Evolutionary conservation across 2,113 vertebrate species (phyloP).

Genomic region (Trogon melanurus): DNA sequence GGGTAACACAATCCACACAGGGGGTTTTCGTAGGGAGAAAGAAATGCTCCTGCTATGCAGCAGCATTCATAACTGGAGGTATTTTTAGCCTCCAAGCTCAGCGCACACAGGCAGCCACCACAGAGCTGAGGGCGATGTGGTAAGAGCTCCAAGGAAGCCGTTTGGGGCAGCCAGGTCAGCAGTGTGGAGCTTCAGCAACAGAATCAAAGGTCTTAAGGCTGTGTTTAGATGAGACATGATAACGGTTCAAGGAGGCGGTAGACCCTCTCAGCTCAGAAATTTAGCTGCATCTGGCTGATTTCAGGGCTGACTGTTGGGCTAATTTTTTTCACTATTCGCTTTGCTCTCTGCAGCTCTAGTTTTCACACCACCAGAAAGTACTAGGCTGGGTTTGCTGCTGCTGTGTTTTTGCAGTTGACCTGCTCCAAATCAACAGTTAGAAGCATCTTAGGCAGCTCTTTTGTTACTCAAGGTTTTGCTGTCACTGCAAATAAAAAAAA

Average conservation of each 20-base stretch:
- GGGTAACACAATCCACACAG: not conserved
- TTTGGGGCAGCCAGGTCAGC: not conserved
- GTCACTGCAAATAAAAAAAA: not conserved
- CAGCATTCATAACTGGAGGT: not conserved
- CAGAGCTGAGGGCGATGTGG: not conserved
- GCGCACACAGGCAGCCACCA: not conserved
- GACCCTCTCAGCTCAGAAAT: not conserved
- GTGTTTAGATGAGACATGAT: not conserved
- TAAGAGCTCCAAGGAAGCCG: not conserved
- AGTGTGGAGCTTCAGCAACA: fast-evolving
- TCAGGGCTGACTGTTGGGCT: not conserved
- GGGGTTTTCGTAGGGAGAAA: not conserved
- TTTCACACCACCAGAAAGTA: not conserved
- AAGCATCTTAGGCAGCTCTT: not conserved
- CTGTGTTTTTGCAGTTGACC: not conserved
- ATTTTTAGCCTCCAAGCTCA: constrained; percentile 15
- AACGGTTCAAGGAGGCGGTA: not conserved
- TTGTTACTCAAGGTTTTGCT: not conserved
- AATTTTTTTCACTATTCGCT: fast-evolving
- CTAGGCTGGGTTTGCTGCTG: not conserved
- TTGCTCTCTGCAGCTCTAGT: not conserved
- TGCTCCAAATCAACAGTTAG: not conserved
- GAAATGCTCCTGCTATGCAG: not conserved
- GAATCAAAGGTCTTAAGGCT: not conserved
- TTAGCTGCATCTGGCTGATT: not conserved